Percentiles rank a stretch among this genome's conserved stretches.
phyloP scores from a whole-genome alignment of 1,140 invertebrate species.

The Amphibalanus amphitrite region DNA sequence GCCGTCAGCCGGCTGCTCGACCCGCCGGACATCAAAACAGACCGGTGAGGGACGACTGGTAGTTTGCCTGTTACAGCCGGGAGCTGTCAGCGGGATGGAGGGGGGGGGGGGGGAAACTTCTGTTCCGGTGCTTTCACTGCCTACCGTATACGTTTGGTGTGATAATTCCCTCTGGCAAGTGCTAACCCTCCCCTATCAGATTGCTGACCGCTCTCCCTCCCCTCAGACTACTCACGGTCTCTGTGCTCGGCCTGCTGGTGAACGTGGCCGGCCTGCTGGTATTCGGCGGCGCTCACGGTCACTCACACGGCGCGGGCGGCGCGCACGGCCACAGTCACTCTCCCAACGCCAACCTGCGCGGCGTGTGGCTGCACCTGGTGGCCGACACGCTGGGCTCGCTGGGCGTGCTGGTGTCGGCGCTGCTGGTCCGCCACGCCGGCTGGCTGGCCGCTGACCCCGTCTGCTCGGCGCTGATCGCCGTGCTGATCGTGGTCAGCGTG shows the following conservation, averaged over 20 bases:
- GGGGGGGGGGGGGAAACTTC: too few relatives aligned
- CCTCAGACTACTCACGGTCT: conserved; percentile 34
- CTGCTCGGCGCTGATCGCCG: conserved; percentile 42
- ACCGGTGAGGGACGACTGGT: conserved; percentile 23
- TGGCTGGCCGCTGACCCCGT: conserved; percentile 42
- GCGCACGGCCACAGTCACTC: conserved; percentile 30
- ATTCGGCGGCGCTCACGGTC: conserved; percentile 31
- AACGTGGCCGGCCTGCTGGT: conserved; percentile 40
- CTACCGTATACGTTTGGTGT: too few relatives aligned
- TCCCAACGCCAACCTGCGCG: conserved; percentile 42
- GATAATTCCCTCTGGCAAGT: too few relatives aligned
- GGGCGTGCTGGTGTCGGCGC: conserved; percentile 40
- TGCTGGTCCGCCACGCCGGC: conserved; percentile 41
- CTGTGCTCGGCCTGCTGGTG: conserved; percentile 35
- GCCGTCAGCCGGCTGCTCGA: conserved; percentile 35
- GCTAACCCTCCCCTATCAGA: too few relatives aligned
- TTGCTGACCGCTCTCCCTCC: background rate
- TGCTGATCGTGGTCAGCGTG: conserved; percentile 38
- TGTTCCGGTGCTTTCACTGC: too few relatives aligned
- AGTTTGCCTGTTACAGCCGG: too few relatives aligned
- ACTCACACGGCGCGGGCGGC: conserved; percentile 20
- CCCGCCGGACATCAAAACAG: conserved; percentile 38
- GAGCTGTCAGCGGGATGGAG: too few relatives aligned
- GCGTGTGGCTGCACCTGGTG: conserved; percentile 42
- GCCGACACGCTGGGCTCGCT: conserved; percentile 44